Evolutionary conservation across 2,113 vertebrate genomes (phyloP).

Genomic region (Rhinolophus sinicus): DNA sequence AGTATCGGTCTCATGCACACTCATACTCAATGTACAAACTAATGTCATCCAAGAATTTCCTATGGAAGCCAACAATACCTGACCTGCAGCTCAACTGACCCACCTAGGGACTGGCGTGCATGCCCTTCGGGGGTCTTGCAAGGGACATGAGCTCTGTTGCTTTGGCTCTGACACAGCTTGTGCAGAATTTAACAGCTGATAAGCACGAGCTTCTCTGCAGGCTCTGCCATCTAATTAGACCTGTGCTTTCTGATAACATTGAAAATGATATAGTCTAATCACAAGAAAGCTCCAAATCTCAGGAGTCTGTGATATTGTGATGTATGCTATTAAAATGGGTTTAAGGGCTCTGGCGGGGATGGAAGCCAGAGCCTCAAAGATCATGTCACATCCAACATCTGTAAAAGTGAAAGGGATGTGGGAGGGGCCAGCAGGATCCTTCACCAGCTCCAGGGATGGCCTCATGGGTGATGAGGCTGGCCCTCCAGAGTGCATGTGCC

Average conservation of each 20-base stretch:
- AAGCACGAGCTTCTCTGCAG: slow-evolving; percentile 62
- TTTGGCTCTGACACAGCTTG: slow-evolving; percentile 64
- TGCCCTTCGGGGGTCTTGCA: not conserved
- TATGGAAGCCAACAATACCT: not conserved
- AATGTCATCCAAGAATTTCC: not conserved
- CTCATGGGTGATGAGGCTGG: not conserved
- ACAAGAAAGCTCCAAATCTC: slow-evolving; percentile 40
- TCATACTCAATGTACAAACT: not conserved
- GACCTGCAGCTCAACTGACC: not conserved
- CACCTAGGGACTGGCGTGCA: not conserved
- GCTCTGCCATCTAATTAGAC: slow-evolving; percentile 60
- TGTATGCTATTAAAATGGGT: slow-evolving; percentile 57
- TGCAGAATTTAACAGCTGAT: slow-evolving; percentile 83
- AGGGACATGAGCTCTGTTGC: slow-evolving; percentile 59
- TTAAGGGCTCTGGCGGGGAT: slow-evolving; percentile 38
- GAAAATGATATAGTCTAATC: slow-evolving; percentile 49
- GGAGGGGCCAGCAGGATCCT: not conserved
- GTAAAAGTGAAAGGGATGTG: not conserved
- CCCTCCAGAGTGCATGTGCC: accelerated
- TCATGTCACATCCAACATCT: slow-evolving; percentile 30
- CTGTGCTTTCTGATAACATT: slow-evolving; percentile 69
- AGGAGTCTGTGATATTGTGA: slow-evolving; percentile 52
- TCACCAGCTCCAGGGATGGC: not conserved
- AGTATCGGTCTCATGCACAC: not conserved
- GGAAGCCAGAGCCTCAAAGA: slow-evolving; percentile 45